Conservation (phyloP, 2,797 vertebrate genomes). For the Arrhamphus sclerolepis region DNA sequence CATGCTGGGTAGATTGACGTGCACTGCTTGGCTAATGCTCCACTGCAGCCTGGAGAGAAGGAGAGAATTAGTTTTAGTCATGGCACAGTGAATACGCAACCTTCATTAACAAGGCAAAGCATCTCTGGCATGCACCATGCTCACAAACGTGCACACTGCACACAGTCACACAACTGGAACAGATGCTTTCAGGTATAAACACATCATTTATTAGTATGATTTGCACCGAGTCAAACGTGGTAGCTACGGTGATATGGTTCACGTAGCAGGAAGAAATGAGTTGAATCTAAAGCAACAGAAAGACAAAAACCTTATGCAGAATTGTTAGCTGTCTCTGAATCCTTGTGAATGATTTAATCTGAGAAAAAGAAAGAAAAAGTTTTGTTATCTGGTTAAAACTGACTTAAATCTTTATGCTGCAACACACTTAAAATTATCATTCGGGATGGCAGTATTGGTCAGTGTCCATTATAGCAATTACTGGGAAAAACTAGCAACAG, state of each 20-base stretch:
- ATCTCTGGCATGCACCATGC: slow-evolving; percentile 10
- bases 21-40: slow-evolving; percentile 86
- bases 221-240: slow-evolving; percentile 46
- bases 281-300: slow-evolving; percentile 40
- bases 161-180: slow-evolving; percentile 17
- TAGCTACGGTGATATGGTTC: slow-evolving; percentile 43
- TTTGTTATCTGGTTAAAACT: not conserved
- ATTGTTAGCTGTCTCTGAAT: slow-evolving; percentile 20
- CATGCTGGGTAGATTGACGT: slow-evolving; percentile 83
- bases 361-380: not conserved
- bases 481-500: too few species aligned
- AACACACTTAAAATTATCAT: not conserved
- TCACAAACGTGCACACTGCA: slow-evolving; percentile 9
- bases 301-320: slow-evolving; percentile 6
- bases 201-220: slow-evolving; percentile 53
- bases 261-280: slow-evolving; percentile 45
- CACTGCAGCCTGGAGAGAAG: slow-evolving; percentile 84
- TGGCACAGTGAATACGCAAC: slow-evolving; percentile 38
- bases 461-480: too few species aligned
- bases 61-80: slow-evolving; percentile 46
- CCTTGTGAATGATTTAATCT: slow-evolving; percentile 1
- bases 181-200: slow-evolving; percentile 43
- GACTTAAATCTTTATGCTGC: not conserved
- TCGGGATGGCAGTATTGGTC: too few species aligned
- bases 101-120: slow-evolving; percentile 42